Evolutionary conservation across 2,797 vertebrate species (phyloP).

Genomic region (Sebastes nivosus): DNA sequence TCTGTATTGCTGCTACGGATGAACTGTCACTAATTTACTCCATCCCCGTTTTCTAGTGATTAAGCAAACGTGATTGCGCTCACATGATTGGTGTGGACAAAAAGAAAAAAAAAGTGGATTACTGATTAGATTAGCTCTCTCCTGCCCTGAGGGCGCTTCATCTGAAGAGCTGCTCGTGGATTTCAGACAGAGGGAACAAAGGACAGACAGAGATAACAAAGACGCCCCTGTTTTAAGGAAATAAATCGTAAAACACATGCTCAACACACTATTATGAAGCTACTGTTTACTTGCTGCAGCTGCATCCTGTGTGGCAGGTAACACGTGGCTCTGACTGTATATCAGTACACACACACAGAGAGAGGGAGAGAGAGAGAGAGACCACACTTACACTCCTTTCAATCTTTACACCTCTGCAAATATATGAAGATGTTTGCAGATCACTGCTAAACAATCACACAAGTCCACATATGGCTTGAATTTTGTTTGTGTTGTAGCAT

Average conservation of each 20-base stretch:
- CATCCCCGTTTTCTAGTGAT: slow-evolving; percentile 45
- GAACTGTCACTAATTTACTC: slow-evolving; percentile 18
- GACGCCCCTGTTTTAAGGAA: slow-evolving; percentile 37
- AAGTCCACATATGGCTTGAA: background rate
- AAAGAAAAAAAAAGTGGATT: slow-evolving; percentile 32
- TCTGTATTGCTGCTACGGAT: background rate
- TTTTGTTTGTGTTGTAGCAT: background rate
- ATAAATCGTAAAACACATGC: slow-evolving; percentile 30
- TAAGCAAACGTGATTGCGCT: slow-evolving; percentile 44
- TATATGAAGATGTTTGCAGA: background rate
- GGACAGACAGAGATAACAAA: slow-evolving; percentile 48
- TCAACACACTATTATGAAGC: slow-evolving; percentile 16
- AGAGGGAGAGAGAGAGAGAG: too few relatives aligned
- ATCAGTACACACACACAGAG: slow-evolving; percentile 12
- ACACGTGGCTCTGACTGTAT: slow-evolving; percentile 35
- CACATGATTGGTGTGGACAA: slow-evolving; percentile 12
- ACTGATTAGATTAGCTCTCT: slow-evolving; percentile 65
- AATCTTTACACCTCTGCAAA: background rate
- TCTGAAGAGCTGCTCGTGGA: slow-evolving; percentile 28
- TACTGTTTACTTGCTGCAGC: slow-evolving; percentile 69
- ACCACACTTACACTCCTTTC: slow-evolving; percentile 30
- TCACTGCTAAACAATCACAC: background rate
- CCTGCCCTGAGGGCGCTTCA: slow-evolving; percentile 37
- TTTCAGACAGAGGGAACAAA: slow-evolving; percentile 49
- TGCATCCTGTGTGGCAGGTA: slow-evolving; percentile 77